phyloP scores from a whole-genome alignment of 2,797 vertebrate species.

The Anniella stebbinsi region DNA sequence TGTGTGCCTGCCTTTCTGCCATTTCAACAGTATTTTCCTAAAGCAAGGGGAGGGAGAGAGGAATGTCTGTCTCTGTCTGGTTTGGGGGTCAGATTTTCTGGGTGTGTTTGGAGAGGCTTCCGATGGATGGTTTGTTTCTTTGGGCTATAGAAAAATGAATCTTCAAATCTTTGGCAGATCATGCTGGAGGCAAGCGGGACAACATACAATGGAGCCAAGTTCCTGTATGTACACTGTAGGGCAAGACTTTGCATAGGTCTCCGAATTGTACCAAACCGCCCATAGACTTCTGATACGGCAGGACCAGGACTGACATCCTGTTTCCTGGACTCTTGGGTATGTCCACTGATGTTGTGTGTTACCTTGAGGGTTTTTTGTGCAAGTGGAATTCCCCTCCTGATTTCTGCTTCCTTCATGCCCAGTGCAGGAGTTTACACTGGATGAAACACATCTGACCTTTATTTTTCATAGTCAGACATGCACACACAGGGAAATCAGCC shows the following conservation, averaged over 20 bases:
- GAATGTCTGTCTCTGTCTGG: conserved; percentile 24
- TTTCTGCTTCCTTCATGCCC: conserved; percentile 25
- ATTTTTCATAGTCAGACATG: fast-evolving
- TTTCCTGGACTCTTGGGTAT: neutral
- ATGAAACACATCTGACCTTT: neutral
- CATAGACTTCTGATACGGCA: conserved; percentile 56
- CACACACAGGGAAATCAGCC: fast-evolving
- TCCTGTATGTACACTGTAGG: neutral
- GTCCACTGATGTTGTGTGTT: neutral
- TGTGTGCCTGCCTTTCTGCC: conserved; percentile 26
- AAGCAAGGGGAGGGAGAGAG: neutral
- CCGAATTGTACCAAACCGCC: neutral
- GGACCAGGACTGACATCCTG: conserved; percentile 40
- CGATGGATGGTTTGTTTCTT: conserved; percentile 45
- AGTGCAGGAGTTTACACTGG: neutral
- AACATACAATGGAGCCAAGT: neutral
- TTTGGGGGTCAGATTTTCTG: neutral
- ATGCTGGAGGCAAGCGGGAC: neutral
- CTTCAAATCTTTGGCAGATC: conserved; percentile 14
- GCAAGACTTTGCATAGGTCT: neutral
- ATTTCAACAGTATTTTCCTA: conserved; percentile 30
- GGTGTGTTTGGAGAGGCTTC: conserved; percentile 22
- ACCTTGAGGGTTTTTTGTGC: neutral
- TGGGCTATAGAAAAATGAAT: conserved; percentile 52
- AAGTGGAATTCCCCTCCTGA: conserved; percentile 8